Evolutionary conservation across 1,140 invertebrate genomes (phyloP).

Genomic region (Apis dorsata): DNA sequence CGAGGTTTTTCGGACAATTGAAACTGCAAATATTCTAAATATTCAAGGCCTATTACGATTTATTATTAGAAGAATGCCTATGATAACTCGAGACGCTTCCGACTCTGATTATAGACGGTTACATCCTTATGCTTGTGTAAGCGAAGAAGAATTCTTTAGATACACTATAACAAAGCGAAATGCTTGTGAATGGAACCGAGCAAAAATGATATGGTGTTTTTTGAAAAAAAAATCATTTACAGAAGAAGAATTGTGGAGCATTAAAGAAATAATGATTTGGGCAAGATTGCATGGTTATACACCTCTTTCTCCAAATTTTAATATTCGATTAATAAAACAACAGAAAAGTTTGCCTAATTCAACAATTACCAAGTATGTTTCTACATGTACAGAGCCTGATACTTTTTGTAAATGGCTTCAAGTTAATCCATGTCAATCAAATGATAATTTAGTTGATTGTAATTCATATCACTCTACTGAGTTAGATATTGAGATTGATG

Average conservation of each 20-base stretch:
- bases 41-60: constrained; percentile 70
- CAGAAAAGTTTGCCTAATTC: constrained; percentile 48
- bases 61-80: constrained; percentile 71
- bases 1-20: constrained; percentile 56
- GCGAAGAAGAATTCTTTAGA: constrained; percentile 76
- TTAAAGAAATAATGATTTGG: constrained; percentile 80
- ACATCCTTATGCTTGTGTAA: constrained; percentile 79
- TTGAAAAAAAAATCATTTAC: constrained; percentile 68
- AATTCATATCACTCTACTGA: neutral
- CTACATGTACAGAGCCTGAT: constrained; percentile 56
- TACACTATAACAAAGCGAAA: constrained; percentile 80
- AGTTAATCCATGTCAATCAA: constrained; percentile 26
- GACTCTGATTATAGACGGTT: constrained; percentile 75
- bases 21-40: constrained; percentile 45
- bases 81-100: constrained; percentile 70
- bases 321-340: neutral
- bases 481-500: constrained; percentile 56
- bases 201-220: constrained; percentile 72
- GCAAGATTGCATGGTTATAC: constrained; percentile 79
- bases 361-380: neutral
- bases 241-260: constrained; percentile 77
- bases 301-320: constrained; percentile 48
- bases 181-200: constrained; percentile 80
- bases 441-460: constrained; percentile 2
- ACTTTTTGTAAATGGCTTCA: constrained; percentile 65